Percentiles rank a stretch among this genome's conserved stretches.
Evolutionary conservation across 2,797 vertebrate species (phyloP).

Genomic region (Cebuella pygmaea): DNA sequence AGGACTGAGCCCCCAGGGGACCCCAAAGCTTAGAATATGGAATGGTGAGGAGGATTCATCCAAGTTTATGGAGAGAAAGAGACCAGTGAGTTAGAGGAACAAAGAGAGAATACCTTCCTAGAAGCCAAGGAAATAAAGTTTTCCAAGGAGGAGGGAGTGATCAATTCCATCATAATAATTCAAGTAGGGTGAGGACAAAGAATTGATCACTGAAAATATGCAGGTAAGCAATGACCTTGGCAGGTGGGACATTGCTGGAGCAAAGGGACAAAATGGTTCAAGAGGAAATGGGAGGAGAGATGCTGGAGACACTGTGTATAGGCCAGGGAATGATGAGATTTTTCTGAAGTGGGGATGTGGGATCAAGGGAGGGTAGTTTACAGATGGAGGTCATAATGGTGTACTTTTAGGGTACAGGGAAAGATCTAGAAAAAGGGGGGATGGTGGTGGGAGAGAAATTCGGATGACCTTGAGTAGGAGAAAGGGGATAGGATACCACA

Average conservation of each 20-base stretch:
- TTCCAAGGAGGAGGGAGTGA: background rate
- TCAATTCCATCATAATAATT: background rate
- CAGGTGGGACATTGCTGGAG: background rate
- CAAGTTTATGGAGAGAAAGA: background rate
- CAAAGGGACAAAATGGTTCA: background rate
- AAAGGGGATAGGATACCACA: background rate
- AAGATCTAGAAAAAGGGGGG: background rate
- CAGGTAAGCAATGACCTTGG: background rate
- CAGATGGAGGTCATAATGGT: background rate
- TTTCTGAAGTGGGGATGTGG: background rate
- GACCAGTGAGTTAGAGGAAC: background rate
- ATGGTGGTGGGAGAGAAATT: background rate
- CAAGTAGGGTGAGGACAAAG: background rate
- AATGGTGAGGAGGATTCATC: background rate
- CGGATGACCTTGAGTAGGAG: background rate
- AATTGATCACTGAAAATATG: background rate
- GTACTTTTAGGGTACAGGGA: background rate
- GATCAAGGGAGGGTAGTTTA: background rate
- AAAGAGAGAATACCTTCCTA: background rate
- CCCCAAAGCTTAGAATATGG: background rate
- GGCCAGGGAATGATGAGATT: background rate
- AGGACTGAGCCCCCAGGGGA: background rate
- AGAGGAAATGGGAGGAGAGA: background rate
- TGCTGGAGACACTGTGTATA: background rate
- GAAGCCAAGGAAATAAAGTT: background rate